Percentiles rank a stretch among this genome's conserved stretches.
phyloP scores from a whole-genome alignment of 2,797 vertebrate genomes.

The Danio kyathit region DNA sequence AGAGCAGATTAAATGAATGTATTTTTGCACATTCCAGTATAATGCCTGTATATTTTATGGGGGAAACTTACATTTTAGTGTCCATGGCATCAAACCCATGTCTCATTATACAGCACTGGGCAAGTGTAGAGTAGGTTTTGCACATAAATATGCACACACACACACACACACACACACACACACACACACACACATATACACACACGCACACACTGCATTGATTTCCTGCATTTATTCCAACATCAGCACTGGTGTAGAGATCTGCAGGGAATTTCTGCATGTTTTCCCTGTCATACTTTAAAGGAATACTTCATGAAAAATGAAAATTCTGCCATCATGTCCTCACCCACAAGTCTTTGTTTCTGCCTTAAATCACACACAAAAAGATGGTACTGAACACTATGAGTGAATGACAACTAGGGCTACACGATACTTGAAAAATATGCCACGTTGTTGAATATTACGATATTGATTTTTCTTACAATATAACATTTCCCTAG shows the following conservation, averaged over 20 bases:
- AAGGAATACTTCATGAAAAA: conserved; percentile 38
- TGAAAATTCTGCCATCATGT: background rate
- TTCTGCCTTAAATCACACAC: background rate
- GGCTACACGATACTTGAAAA: too few relatives aligned
- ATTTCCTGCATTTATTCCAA: conserved; percentile 53
- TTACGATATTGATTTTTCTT: too few relatives aligned
- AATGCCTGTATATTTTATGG: too few relatives aligned
- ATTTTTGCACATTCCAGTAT: too few relatives aligned
- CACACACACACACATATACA: conserved; percentile 6
- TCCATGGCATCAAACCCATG: too few relatives aligned
- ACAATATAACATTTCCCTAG: too few relatives aligned
- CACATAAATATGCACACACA: background rate
- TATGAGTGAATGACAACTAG: background rate
- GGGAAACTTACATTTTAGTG: too few relatives aligned
- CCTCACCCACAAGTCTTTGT: background rate
- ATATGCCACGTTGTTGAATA: too few relatives aligned
- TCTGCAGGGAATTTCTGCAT: conserved; percentile 49
- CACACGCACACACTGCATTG: conserved; percentile 59
- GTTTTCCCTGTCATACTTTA: conserved; percentile 56
- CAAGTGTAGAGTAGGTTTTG: conserved; percentile 4
- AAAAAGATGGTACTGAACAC: background rate
- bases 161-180: conserved; percentile 20
- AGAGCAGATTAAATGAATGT: too few relatives aligned
- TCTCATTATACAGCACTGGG: too few relatives aligned
- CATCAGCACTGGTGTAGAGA: conserved; percentile 40